Conservation (phyloP, 53 echinoderm and acorn worm species). For the Zoroaster sp. region DNA sequence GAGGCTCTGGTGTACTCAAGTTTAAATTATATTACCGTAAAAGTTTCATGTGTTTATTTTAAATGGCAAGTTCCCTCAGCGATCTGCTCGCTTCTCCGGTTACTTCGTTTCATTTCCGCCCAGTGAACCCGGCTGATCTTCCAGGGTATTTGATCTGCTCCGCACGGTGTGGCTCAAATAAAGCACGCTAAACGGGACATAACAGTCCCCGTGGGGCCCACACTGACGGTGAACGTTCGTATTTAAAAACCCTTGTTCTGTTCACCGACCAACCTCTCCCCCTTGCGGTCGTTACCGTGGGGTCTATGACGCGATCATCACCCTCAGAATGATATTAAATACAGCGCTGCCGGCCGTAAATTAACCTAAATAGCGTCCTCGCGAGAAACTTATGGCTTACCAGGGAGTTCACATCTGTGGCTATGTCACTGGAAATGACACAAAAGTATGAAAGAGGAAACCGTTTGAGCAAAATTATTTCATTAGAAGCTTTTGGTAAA, state of each 20-base stretch:
- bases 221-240: background rate
- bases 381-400: background rate
- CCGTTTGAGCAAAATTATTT: conserved; percentile 24
- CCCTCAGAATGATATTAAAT: conserved; percentile 16
- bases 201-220: background rate
- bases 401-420: background rate
- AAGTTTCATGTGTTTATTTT: background rate
- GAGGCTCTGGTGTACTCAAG: background rate
- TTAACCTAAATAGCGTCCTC: conserved; percentile 10
- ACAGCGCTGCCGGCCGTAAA: conserved; percentile 6
- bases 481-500: background rate
- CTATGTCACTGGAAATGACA: background rate
- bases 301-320: conserved; percentile 2
- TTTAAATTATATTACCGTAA: background rate
- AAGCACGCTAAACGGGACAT: background rate
- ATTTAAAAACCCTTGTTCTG: background rate
- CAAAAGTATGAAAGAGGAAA: conserved; percentile 14
- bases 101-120: conserved; percentile 24
- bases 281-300: conserved; percentile 19
- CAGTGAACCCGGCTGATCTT: background rate
- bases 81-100: background rate
- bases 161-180: background rate
- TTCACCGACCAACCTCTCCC: background rate
- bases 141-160: conserved; percentile 6
- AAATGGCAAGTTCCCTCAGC: background rate